These are phyloP conservation scores for Rhizoglyphus robini DNA, from an alignment of 1,140 invertebrate species.

Conservation along the genomic window DNA sequence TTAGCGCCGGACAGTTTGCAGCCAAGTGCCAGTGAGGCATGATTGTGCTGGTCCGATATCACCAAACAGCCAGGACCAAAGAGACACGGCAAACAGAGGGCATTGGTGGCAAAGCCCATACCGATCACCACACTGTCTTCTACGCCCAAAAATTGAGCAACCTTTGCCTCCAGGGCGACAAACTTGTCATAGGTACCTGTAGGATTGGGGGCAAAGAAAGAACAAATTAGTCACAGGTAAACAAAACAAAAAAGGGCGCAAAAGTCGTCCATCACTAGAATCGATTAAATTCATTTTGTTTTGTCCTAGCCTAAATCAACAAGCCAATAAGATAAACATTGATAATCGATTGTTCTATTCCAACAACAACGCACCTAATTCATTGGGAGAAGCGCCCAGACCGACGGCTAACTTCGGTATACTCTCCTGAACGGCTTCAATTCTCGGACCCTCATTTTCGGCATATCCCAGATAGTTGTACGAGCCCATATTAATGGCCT, in stretches of 20 bases:
- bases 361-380: conserved; percentile 39
- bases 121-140: conserved; percentile 89
- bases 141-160: conserved; percentile 78
- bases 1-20: conserved; percentile 71
- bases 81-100: conserved; percentile 77
- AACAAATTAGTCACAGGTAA: not conserved
- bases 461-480: conserved; percentile 90
- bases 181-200: conserved; percentile 44
- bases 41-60: conserved; percentile 90
- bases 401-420: conserved; percentile 53
- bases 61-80: conserved; percentile 70
- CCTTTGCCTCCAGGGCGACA: conserved; percentile 61
- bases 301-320: not conserved
- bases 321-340: not conserved
- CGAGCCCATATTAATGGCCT: conserved; percentile 63
- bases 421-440: conserved; percentile 49
- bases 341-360: not conserved
- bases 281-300: not conserved
- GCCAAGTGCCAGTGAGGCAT: conserved; percentile 88
- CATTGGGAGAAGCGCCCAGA: conserved; percentile 45
- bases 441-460: conserved; percentile 55
- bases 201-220: not conserved
- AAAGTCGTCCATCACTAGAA: no score
- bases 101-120: conserved; percentile 98
- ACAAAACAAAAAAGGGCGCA: not conserved